A percentile compares a stretch with the other conserved stretches of the same genome.
phyloP scores from a whole-genome alignment of 2,888 invertebrate genomes.

The Rhingia campestris region DNA sequence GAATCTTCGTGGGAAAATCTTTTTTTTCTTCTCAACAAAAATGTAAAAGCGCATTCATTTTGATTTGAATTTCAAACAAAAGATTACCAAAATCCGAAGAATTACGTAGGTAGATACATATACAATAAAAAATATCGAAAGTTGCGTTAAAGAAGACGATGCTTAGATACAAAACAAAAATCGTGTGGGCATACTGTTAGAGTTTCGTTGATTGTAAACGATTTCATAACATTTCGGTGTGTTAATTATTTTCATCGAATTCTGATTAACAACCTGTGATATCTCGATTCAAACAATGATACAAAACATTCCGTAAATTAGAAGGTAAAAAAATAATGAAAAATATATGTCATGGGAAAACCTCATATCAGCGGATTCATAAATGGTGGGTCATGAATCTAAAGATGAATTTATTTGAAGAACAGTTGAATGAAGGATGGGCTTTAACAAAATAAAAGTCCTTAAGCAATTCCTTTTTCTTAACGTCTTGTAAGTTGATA shows the following conservation, averaged over 20 bases:
- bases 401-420: too few species aligned
- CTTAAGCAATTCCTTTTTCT: too few species aligned
- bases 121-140: constrained; percentile 26
- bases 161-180: not conserved
- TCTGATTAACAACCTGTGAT: constrained; percentile 39
- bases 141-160: not conserved
- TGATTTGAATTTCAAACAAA: constrained; percentile 52
- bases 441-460: too few species aligned
- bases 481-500: too few species aligned
- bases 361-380: constrained; percentile 24
- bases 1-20: constrained; percentile 53
- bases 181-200: constrained; percentile 10
- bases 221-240: constrained; percentile 39
- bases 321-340: constrained; percentile 22
- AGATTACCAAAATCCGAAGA: constrained; percentile 9
- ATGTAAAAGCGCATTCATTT: constrained; percentile 23
- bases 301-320: constrained; percentile 27
- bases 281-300: constrained; percentile 25
- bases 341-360: constrained; percentile 50
- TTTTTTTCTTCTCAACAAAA: constrained; percentile 10
- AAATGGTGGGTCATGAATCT: too few species aligned
- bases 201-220: not conserved
- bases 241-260: constrained; percentile 57
- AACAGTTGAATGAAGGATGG: too few species aligned
- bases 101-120: not conserved